A percentile compares a stretch with the other conserved stretches of the same genome.
Conservation (phyloP, 2,888 invertebrate species). For the Apotomis capreana region DNA sequence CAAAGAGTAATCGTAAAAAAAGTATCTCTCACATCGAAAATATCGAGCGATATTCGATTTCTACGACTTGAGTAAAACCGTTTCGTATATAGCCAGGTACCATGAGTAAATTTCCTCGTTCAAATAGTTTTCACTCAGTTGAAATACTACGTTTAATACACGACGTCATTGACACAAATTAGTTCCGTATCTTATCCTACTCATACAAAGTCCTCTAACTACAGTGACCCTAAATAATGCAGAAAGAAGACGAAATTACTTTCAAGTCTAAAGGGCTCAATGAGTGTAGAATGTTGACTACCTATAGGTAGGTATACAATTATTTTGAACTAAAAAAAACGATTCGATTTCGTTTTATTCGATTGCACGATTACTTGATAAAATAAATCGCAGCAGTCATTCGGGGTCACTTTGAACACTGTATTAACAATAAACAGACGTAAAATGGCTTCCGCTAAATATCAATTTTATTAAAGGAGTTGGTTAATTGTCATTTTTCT, state of each 20-base stretch:
- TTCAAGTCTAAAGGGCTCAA: too few relatives aligned
- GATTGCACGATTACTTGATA: not conserved
- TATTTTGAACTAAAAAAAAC: too few relatives aligned
- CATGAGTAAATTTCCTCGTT: slow-evolving; percentile 2
- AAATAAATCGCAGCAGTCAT: not conserved
- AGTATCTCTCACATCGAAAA: not conserved
- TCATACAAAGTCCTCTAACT: not conserved
- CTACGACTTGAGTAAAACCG: too few relatives aligned
- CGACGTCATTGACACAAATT: not conserved
- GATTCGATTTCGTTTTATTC: not conserved
- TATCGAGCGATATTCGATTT: too few relatives aligned
- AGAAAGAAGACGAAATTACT: not conserved
- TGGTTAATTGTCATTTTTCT: too few relatives aligned
- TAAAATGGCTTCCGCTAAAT: too few relatives aligned
- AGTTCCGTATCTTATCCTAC: not conserved
- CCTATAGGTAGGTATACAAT: too few relatives aligned
- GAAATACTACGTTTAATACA: slow-evolving; percentile 3
- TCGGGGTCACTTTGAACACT: too few relatives aligned
- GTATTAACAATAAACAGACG: too few relatives aligned
- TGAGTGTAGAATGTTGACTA: too few relatives aligned
- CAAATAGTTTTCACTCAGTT: not conserved
- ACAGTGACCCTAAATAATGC: not conserved
- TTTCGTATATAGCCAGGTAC: not conserved
- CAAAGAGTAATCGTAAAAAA: not conserved
- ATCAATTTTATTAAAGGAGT: too few relatives aligned